Conservation (phyloP, 2,113 vertebrate genomes). For the Nyctibius bracteatus region DNA sequence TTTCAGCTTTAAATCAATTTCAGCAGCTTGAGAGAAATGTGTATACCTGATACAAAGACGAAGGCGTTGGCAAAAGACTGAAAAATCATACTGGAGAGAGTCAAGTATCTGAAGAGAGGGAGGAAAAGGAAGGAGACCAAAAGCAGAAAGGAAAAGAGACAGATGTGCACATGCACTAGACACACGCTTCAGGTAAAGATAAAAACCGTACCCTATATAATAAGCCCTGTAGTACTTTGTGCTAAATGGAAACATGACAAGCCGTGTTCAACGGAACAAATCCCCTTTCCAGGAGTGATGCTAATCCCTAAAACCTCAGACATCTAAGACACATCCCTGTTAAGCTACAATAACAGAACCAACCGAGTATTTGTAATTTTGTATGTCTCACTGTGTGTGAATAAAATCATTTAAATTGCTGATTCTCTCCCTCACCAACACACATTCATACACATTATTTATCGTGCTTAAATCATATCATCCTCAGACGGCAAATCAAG, state of each 20-base stretch:
- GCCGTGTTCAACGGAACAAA: neutral
- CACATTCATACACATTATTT: neutral
- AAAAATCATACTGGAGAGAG: neutral
- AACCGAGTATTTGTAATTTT: neutral
- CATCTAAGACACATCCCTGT: neutral
- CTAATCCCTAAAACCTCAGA: neutral
- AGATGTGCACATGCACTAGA: neutral
- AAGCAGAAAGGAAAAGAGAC: neutral
- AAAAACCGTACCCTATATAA: neutral
- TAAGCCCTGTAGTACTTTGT: neutral
- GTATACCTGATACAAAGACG: neutral
- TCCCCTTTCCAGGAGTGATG: neutral
- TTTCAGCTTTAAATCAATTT: slow-evolving; percentile 5
- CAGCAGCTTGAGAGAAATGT: neutral
- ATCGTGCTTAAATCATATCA: neutral
- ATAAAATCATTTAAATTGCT: slow-evolving; percentile 11
- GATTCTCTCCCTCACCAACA: neutral
- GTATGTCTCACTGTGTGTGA: neutral
- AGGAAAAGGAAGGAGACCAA: neutral
- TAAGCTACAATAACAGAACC: neutral
- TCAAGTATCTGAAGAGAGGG: neutral
- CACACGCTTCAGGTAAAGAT: neutral
- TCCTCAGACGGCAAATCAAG: slow-evolving; percentile 13
- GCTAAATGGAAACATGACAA: neutral
- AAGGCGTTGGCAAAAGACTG: neutral